Base-by-base conservation (phyloP, 2,113 vertebrate species). In the Ptilorrhoa leucosticta region DNA sequence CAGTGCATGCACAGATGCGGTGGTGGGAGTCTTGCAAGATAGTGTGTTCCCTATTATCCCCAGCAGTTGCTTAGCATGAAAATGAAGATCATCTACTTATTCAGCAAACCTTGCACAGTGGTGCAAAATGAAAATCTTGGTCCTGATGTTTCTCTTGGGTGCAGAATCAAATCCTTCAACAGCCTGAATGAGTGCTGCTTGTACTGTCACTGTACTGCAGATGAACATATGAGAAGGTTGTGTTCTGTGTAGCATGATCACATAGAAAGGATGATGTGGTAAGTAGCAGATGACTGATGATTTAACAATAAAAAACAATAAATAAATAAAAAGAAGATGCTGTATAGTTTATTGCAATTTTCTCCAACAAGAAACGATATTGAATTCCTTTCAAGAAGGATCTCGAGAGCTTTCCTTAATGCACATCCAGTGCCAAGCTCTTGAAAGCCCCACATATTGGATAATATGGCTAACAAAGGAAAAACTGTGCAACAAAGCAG, bases 341-440 rank as follows among this genome's bases (percentile, higher is more conserved):
- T 89, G 37, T 83, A n/a, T 90, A 85, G 87, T 95, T 97, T 96
- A 94, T 92, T 96, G 86, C 84, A 94, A 80, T 97, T 98, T 98
- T 96, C 86, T 98, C 80, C 96, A 97, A 93, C 44, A 94, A 83
- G 73, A 95, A 47, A 89, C 92, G 56, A 61, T 97, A 97, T 42
- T 93, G 94, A 95, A 96, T 97, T 98, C 94, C 94, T 98, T 97
- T 96, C 72, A 92, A 64, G 90, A 96, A 96, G 68, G 75, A 93
- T 72, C 94, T 97, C 40, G 35, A 89, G 96, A 94, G 94, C 81
- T 42, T 92, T 89, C 50, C 83, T 94, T 93, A 95, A 94, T 92
- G 92, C 60, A 82, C 92, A 95, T 42, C 81, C 42, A 87, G 95
- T 73, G 76, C 87, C 65, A 81, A 93, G 71, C 33, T 88, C 66